Percentiles rank a stretch among this genome's conserved stretches.
Conservation (phyloP, 1,140 invertebrate genomes). For the Dinoponera quadriceps region DNA sequence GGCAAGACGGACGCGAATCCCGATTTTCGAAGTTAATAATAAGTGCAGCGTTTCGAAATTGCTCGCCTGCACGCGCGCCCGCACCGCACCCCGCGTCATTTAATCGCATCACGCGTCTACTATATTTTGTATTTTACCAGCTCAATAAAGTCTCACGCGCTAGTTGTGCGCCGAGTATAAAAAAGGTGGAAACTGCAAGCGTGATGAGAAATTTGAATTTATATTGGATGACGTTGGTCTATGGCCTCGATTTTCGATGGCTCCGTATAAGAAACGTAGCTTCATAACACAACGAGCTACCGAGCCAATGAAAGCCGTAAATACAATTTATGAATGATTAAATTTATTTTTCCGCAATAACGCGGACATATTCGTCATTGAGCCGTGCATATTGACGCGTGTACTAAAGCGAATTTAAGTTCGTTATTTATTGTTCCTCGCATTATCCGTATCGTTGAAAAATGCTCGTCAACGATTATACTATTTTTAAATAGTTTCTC, state of each 20-base stretch:
- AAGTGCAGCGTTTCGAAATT: too few species aligned
- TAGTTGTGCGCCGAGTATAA: slow-evolving; percentile 43
- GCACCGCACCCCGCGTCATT: neutral
- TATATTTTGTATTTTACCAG: slow-evolving; percentile 18
- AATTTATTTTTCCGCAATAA: neutral
- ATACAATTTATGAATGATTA: slow-evolving; percentile 8
- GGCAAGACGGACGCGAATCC: too few species aligned
- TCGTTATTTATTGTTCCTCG: too few species aligned
- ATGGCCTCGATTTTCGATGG: slow-evolving; percentile 52
- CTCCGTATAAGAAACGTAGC: slow-evolving; percentile 18
- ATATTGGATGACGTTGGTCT: slow-evolving; percentile 46
- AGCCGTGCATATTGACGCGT: too few species aligned
- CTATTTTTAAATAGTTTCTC: too few species aligned
- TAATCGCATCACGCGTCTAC: neutral
- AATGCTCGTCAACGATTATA: too few species aligned
- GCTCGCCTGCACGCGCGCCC: too few species aligned
- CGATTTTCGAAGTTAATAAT: too few species aligned
- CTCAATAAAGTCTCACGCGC: slow-evolving; percentile 45
- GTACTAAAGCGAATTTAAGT: too few species aligned
- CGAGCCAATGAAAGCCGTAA: slow-evolving; percentile 7
- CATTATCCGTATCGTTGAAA: too few species aligned
- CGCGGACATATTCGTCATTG: too few species aligned
- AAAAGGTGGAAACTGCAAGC: slow-evolving; percentile 44
- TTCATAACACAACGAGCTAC: slow-evolving; percentile 37
- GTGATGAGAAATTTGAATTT: slow-evolving; percentile 61